Base-by-base conservation (phyloP, 2,113 vertebrate genomes). In the Macrotus californicus region DNA sequence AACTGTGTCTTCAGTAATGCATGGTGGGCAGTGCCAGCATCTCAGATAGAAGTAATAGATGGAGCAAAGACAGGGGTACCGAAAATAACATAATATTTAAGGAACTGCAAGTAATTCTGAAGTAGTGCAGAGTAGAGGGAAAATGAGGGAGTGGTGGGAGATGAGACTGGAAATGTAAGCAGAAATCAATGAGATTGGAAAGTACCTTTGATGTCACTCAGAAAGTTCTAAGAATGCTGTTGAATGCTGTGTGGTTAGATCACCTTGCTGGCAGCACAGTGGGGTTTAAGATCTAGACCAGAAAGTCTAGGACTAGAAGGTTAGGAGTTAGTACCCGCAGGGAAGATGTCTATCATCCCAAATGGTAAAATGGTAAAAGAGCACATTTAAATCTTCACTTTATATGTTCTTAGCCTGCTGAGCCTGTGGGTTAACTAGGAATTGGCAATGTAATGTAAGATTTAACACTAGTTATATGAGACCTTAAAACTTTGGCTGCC, bases 381-480 rank as follows among this genome's bases (percentile, higher is more conserved):
- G 9, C 11, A 52, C 18, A 50, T 76, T 94, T 81, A 80, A 48
- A 59, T 73, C 59, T 61, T n/a, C 39, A 50, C 18, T 76, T 66
- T 34, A 76, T 88, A 61, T 52, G 11, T 61, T 86, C 67, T 87
- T 69, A 18, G 48, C 54, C 93, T 83, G 41, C 34, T 75, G 48
- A 87, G 77, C 34, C 16, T 46, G 16, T 67, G 12, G 22, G 46
- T 8, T 79, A 36, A 70, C 34, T 10, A 75, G 29, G 34, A 75
- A 77, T 15, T 91, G 43, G 43, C 70, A 83, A 50, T 36, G 34
- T 22, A 83, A 50, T 36, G 34, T 22, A 79, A 94, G 52, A 82
- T n/a, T 93, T 46, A 94, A 94, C 73, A 86, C 41, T 48, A 13
- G 59, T 89, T 87, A 70, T 36, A 14, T 36, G 89, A 96, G 56